These are phyloP conservation scores for Procambarus clarkii DNA, from an alignment of 1,140 invertebrate genomes.

Conservation along the genomic window DNA sequence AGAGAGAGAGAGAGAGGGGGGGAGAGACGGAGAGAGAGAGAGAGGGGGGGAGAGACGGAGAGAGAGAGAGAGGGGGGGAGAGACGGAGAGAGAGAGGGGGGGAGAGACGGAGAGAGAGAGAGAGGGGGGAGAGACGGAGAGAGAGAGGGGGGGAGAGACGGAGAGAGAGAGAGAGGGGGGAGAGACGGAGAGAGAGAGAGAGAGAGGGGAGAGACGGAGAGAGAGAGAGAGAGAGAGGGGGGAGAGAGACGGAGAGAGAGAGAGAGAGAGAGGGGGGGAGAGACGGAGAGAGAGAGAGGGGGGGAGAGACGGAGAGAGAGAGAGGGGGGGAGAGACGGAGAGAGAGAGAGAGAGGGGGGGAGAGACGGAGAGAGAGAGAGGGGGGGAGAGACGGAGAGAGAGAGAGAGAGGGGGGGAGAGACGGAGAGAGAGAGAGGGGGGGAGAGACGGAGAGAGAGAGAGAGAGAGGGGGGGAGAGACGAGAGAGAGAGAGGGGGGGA, in stretches of 20 bases:
- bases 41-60: no score
- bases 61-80: no score
- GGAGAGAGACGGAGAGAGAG: not conserved
- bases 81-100: no score
- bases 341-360: conserved; percentile 20
- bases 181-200: no score
- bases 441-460: not conserved
- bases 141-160: no score
- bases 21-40: no score
- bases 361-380: no score
- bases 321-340: not conserved
- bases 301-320: not conserved
- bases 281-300: not conserved
- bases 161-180: no score
- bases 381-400: not conserved
- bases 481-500: not conserved
- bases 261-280: not conserved
- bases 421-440: not conserved
- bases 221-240: not conserved
- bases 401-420: not conserved
- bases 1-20: no score
- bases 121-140: no score
- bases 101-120: no score
- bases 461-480: not conserved
- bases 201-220: not conserved